A percentile compares a stretch with the other conserved stretches of the same genome.
Evolutionary conservation across 2,888 invertebrate species (phyloP).

Genomic region (Chirona hameri): DNA sequence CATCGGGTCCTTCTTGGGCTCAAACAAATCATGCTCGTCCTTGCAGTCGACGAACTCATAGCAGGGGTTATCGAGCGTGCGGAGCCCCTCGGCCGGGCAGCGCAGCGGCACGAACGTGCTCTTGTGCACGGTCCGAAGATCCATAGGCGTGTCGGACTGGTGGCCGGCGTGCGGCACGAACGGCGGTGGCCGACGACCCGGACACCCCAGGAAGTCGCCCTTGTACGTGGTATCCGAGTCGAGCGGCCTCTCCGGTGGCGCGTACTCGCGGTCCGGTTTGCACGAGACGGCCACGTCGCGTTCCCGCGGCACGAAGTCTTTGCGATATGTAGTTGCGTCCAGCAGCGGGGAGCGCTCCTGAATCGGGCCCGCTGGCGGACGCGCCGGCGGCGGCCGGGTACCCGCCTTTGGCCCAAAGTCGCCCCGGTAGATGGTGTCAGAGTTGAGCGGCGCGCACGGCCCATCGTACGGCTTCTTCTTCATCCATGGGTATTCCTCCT

Average conservation of each 20-base stretch:
- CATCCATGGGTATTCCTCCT: constrained; percentile 5
- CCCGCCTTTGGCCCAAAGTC: constrained; percentile 1
- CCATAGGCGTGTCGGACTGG: not conserved
- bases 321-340: constrained; percentile 13
- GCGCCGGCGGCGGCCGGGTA: not conserved
- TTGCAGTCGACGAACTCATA: constrained; percentile 13
- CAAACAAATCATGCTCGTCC: constrained; percentile 10
- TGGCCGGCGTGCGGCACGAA: not conserved
- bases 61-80: constrained; percentile 1
- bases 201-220: not conserved
- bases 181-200: not conserved
- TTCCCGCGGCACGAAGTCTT: constrained; percentile 4
- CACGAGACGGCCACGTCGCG: not conserved
- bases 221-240: constrained; percentile 23
- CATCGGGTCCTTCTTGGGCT: not conserved
- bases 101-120: constrained; percentile 11
- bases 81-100: constrained; percentile 4
- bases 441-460: not conserved
- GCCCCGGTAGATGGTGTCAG: not conserved
- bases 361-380: not conserved
- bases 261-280: constrained; percentile 24
- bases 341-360: not conserved
- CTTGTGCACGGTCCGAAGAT: not conserved
- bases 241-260: constrained; percentile 1
- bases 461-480: not conserved